Base-by-base conservation (phyloP, 1,140 invertebrate genomes). In the Prorops nasuta region DNA sequence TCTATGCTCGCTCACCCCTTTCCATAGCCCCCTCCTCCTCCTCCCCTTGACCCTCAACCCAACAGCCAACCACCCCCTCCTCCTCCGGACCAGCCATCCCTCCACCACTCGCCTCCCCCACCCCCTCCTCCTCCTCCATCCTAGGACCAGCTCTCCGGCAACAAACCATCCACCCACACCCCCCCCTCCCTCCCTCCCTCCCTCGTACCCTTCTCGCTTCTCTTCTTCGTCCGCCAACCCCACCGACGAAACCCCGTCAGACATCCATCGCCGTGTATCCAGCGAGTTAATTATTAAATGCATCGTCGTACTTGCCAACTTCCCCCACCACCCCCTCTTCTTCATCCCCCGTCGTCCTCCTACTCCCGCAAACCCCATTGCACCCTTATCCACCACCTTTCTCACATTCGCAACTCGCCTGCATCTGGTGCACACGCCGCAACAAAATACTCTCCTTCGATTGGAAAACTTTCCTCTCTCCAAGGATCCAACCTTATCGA, bases 241-340 rank as follows among this genome's bases (percentile, higher is more conserved):
- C 62, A 49, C 52, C 51, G 43, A 53, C 63, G 60, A 64, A 64
- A 54, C 54, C 51, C 64, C 56, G 59, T 66, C 64, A 66, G 66
- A 65, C 65, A 67, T 68, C 66, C 64, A 64, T 66, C 66, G 58
- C 62, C 49, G 49, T 58, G 59, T 66, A 67, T 66, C 64, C 62
- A 57, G 51, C 53, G 55, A 67, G 63, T 69, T 69, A 69, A 69
- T 69, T 69, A 67, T 69, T 69, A 66, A 69, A 69, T 67, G 66
- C 64, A 66, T 67, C 64, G 53, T 58, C 58, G 58, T 57, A 47
- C 54, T 49, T 57, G 36, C 52, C 35, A 46, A 41, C 10, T 51
- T 40, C 50, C 44, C 38, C 50, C 28, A 45, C 41, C 51, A 28
- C 24, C 40, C 21, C 14, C 20, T 7, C 8, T 31, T 22, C 20